Base-by-base conservation (phyloP, 2,797 vertebrate genomes). In the Paramormyrops hopkinsi region DNA sequence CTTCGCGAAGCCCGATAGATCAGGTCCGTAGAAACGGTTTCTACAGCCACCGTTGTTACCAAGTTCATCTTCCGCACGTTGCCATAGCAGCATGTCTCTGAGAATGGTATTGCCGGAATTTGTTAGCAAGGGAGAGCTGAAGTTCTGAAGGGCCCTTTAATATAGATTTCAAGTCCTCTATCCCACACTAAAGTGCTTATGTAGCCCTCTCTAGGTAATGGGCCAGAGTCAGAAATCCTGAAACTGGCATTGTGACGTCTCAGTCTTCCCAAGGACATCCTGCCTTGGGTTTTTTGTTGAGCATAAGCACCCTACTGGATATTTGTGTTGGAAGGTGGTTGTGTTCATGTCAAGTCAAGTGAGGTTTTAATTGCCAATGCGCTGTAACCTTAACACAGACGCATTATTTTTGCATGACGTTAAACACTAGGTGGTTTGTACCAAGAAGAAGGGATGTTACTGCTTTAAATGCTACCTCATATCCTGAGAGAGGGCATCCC, bases 351-450 rank as follows among this genome's bases (percentile, higher is more conserved):
- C 82, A 50, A 84, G 44, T 50, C 8, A 84, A 84, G 46, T 84
- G 82, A 84, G 82, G n/a, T 51, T 84, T 84, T 84, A 84, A 84
- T 84, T 84, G 82, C 82, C 46, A 7, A 46, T 84, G 46, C 9
- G 46, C 22, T 4, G 82, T 25, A 51, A 84, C 46, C 82, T 29
- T 50, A 84, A 50, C 9, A 84, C 9, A 84, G 44, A 14, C 44
- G 0, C 46, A 50, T n/a, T 51, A 51, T 84, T 84, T 84, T 48
- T 51, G 46, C 25, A 29, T 84, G 46, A 84, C 46, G 11, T 84
- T 84, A 51, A 84, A 46, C n/a, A 51, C 82, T 84, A 25, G 82
- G 82, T 84, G 82, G 82, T 50, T 84, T 84, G 46, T 84, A 48
- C 44, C 25, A 3, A 69, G 19, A 82, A 82, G 33, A 22, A 84